These are phyloP conservation scores for Conus betulinus DNA, from an alignment of 1,140 invertebrate genomes.

Conservation along the genomic window DNA sequence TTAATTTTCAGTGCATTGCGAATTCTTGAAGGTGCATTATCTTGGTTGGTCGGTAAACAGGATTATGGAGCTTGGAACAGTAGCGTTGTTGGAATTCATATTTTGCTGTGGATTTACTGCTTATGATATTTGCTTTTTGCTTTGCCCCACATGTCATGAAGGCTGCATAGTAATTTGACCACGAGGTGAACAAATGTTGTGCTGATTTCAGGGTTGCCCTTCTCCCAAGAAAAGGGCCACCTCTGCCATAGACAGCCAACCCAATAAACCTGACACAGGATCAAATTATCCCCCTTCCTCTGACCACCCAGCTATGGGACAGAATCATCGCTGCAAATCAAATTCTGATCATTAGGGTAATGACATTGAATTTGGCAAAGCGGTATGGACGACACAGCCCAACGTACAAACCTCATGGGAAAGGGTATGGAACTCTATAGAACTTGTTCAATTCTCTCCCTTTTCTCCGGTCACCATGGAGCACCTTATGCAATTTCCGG, in stretches of 20 bases:
- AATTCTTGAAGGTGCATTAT: too few relatives aligned
- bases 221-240: background rate
- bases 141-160: too few relatives aligned
- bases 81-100: too few relatives aligned
- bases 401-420: background rate
- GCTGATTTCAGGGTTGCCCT: conserved; percentile 24
- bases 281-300: conserved; percentile 12
- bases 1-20: too few relatives aligned
- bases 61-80: too few relatives aligned
- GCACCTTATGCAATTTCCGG: conserved; percentile 34
- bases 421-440: background rate
- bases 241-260: conserved; percentile 19
- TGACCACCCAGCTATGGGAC: conserved; percentile 12
- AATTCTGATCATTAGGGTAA: conserved; percentile 37
- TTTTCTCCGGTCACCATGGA: background rate
- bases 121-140: too few relatives aligned
- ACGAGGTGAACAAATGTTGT: background rate
- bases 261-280: conserved; percentile 2
- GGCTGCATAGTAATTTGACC: background rate
- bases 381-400: conserved; percentile 14
- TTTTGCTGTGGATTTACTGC: too few relatives aligned
- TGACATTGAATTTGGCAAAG: conserved; percentile 37
- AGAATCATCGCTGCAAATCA: conserved; percentile 19
- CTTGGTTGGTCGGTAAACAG: too few relatives aligned
- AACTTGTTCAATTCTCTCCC: background rate